Evolutionary conservation across 2,797 vertebrate species (phyloP).

Genomic region (Rhabdophis nuchalis): DNA sequence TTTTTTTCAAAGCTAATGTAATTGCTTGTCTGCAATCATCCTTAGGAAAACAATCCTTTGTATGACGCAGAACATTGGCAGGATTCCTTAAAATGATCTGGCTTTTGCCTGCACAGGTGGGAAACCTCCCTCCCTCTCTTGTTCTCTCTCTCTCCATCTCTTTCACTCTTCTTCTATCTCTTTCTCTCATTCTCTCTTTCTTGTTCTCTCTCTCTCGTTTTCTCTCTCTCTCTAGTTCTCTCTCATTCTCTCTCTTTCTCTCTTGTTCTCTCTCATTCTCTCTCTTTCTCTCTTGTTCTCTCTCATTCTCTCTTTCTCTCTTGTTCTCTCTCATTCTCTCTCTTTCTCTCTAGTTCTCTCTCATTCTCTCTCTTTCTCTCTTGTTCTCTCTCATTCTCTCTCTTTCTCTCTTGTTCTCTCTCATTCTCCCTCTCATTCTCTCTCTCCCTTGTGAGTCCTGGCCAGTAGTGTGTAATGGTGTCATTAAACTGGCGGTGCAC

Average conservation of each 20-base stretch:
- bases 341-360: background rate
- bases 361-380: accelerated
- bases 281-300: background rate
- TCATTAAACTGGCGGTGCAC: conserved; percentile 75
- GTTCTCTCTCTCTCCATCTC: too few species aligned
- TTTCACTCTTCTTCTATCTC: too few species aligned
- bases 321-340: too few species aligned
- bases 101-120: conserved; percentile 63
- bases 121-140: conserved; percentile 58
- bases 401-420: background rate
- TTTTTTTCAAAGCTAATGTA: conserved; percentile 32
- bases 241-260: background rate
- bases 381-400: background rate
- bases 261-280: background rate
- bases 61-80: conserved; percentile 39
- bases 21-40: conserved; percentile 30
- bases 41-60: conserved; percentile 46
- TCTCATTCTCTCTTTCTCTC: too few species aligned
- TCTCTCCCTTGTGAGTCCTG: conserved; percentile 49
- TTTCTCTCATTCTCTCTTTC: too few species aligned
- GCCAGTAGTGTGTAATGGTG: conserved; percentile 65
- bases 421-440: conserved; percentile 28
- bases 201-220: too few species aligned
- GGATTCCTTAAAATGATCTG: conserved; percentile 50
- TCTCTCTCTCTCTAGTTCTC: too few species aligned